These are phyloP conservation scores for Paralvinella palmiformis DNA, from an alignment of 1,140 invertebrate genomes.

Conservation along the genomic window DNA sequence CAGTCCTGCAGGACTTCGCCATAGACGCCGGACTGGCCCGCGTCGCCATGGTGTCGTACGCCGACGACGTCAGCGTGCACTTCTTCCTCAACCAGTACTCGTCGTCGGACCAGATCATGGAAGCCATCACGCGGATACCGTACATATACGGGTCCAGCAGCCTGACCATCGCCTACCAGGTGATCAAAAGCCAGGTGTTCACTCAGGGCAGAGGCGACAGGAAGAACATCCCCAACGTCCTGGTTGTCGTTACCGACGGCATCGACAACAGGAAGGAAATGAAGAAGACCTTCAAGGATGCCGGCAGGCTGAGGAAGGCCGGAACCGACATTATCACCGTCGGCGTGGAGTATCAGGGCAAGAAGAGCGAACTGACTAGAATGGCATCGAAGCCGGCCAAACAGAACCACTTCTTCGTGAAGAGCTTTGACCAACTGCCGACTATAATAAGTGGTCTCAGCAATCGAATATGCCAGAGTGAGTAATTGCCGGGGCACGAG, in stretches of 20 bases:
- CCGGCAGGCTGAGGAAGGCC: background rate
- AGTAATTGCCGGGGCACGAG: background rate
- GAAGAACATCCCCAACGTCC: background rate
- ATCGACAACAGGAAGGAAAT: background rate
- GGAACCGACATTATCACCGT: background rate
- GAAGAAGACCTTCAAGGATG: background rate
- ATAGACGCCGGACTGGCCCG: background rate
- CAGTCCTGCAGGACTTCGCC: background rate
- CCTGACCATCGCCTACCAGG: background rate
- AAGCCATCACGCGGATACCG: background rate
- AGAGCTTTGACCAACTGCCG: background rate
- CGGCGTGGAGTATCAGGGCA: background rate
- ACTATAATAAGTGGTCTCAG: background rate
- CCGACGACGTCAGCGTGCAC: background rate
- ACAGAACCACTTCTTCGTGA: background rate
- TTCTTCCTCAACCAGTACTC: conserved; percentile 10
- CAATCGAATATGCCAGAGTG: no score
- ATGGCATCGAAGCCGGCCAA: background rate
- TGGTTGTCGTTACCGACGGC: background rate
- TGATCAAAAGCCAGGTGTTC: background rate
- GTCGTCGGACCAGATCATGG: background rate
- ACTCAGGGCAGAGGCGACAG: background rate
- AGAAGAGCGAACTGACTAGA: background rate
- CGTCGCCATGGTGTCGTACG: background rate
- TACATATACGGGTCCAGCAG: conserved; percentile 1